phyloP scores from a whole-genome alignment of 2,888 invertebrate species.

The Mimas tiliae region DNA sequence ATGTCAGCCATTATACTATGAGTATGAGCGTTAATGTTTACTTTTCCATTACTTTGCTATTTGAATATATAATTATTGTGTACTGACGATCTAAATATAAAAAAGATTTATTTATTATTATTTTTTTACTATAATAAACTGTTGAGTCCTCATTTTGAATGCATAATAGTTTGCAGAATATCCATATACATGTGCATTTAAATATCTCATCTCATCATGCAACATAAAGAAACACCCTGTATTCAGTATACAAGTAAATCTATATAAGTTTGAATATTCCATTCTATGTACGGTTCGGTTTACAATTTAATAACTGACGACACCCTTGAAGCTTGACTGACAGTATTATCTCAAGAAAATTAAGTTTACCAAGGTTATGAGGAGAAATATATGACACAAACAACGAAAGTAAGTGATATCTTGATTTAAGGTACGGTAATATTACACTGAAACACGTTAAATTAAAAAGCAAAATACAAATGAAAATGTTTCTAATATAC shows the following conservation, averaged over 20 bases:
- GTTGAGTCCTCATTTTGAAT: too few species aligned
- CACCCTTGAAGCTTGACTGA: constrained; percentile 9
- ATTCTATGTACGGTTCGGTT: constrained; percentile 11
- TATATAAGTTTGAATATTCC: constrained; percentile 6
- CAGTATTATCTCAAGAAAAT: constrained; percentile 5
- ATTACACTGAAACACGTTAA: neutral
- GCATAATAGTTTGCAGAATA: too few species aligned
- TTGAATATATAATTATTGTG: neutral
- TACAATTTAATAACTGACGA: constrained; percentile 10
- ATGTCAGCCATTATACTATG: constrained; percentile 2
- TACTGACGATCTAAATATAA: neutral
- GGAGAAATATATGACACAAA: neutral
- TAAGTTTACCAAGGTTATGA: neutral
- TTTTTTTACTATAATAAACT: neutral
- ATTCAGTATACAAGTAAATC: neutral
- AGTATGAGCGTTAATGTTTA: constrained; percentile 4
- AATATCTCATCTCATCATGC: too few species aligned
- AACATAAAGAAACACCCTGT: neutral
- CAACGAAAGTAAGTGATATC: neutral
- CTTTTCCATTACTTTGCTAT: constrained; percentile 5
- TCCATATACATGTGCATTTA: too few species aligned
- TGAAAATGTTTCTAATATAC: neutral
- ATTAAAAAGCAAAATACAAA: neutral
- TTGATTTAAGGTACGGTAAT: too few species aligned
- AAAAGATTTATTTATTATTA: neutral